A percentile compares a stretch with the other conserved stretches of the same genome.
phyloP scores from a whole-genome alignment of 2,888 invertebrate species.

The Diarsia dahlii region DNA sequence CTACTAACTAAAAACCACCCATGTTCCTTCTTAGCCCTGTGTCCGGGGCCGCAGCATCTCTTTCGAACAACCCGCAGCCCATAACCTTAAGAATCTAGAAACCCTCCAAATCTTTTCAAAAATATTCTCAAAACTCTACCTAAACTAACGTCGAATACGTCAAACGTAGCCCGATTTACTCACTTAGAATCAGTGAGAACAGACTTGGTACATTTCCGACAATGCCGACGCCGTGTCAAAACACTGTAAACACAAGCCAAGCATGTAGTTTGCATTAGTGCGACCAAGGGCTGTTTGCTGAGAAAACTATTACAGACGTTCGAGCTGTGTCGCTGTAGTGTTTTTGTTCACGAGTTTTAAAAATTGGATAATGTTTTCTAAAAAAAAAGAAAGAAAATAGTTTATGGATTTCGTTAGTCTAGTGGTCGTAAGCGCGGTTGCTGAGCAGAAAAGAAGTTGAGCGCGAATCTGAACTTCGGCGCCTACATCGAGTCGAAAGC shows the following conservation, averaged over 20 bases:
- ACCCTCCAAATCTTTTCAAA: neutral
- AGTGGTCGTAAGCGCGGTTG: too few species aligned
- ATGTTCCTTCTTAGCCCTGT: too few species aligned
- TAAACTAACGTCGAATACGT: neutral
- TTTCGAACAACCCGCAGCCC: too few species aligned
- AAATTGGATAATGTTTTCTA: too few species aligned
- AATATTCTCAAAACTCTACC: neutral
- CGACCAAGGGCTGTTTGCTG: slow-evolving; percentile 69
- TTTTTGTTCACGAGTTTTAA: slow-evolving; percentile 34
- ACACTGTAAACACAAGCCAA: slow-evolving; percentile 62
- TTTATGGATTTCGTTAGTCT: too few species aligned
- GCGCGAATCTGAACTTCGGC: too few species aligned
- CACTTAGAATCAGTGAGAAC: slow-evolving; percentile 50
- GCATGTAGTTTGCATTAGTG: slow-evolving; percentile 63
- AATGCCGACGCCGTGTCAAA: slow-evolving; percentile 64
- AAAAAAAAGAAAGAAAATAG: too few species aligned
- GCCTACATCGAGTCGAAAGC: too few species aligned
- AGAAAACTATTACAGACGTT: slow-evolving; percentile 67
- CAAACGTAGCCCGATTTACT: slow-evolving; percentile 45
- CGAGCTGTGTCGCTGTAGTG: slow-evolving; percentile 40
- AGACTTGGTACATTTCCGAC: slow-evolving; percentile 72
- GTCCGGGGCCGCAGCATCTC: too few species aligned
- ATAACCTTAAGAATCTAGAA: neutral
- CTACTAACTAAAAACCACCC: too few species aligned
- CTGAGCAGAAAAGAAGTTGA: too few species aligned